These are phyloP conservation scores for Pomacea canaliculata DNA, from an alignment of 2,888 invertebrate species.

Conservation along the genomic window DNA sequence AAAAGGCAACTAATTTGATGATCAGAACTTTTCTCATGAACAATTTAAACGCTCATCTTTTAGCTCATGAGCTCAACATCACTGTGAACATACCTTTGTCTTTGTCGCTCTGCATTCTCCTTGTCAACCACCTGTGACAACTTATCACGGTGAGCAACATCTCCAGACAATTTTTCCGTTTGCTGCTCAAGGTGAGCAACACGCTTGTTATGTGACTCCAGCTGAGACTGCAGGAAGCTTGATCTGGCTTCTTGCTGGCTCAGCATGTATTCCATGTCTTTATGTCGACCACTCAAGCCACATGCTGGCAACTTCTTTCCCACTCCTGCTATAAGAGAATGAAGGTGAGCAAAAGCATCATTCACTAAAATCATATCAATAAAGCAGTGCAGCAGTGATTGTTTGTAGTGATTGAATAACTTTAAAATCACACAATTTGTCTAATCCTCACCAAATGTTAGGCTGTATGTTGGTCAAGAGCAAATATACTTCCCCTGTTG, in stretches of 20 bases:
- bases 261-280: slow-evolving; percentile 67
- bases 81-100: slow-evolving; percentile 42
- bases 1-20: background rate
- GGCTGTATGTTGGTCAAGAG: too few relatives aligned
- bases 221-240: slow-evolving; percentile 38
- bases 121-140: slow-evolving; percentile 43
- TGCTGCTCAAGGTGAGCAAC: slow-evolving; percentile 50
- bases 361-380: too few relatives aligned
- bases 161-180: slow-evolving; percentile 56
- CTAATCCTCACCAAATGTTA: too few relatives aligned
- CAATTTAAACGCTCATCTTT: too few relatives aligned
- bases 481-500: too few relatives aligned
- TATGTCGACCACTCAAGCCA: slow-evolving; percentile 70
- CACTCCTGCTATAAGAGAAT: slow-evolving; percentile 23
- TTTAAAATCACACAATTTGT: too few relatives aligned
- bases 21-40: too few relatives aligned
- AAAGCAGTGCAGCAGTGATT: too few relatives aligned
- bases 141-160: slow-evolving; percentile 54
- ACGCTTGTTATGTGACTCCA: slow-evolving; percentile 47
- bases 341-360: too few relatives aligned
- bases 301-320: slow-evolving; percentile 66
- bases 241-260: slow-evolving; percentile 32
- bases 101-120: slow-evolving; percentile 45
- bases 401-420: too few relatives aligned
- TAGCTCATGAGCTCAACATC: too few relatives aligned